Conservation (phyloP, 1,140 invertebrate genomes). For the Drosophila chauvacae region DNA sequence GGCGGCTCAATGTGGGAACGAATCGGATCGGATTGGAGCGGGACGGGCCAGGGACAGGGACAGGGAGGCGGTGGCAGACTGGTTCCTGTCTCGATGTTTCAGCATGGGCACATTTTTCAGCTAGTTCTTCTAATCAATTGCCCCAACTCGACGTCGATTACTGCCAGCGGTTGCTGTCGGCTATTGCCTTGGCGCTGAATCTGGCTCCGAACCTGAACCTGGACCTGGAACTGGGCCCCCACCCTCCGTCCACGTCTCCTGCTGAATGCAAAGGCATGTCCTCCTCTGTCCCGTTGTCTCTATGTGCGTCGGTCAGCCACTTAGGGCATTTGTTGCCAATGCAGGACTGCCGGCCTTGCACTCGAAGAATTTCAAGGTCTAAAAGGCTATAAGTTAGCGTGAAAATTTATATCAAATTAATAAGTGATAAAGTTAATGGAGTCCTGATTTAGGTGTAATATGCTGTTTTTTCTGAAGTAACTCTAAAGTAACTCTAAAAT, state of each 20-base stretch:
- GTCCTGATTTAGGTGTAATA: not conserved
- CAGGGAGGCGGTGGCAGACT: slow-evolving; percentile 2
- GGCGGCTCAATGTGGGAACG: slow-evolving; percentile 6
- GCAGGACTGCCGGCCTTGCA: slow-evolving; percentile 23
- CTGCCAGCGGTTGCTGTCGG: slow-evolving; percentile 50
- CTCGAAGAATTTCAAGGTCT: slow-evolving; percentile 6
- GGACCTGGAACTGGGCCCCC: not conserved
- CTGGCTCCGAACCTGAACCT: slow-evolving; percentile 19
- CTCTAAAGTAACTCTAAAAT: too few relatives aligned
- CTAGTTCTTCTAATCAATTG: slow-evolving; percentile 73
- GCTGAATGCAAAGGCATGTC: slow-evolving; percentile 12
- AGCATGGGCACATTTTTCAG: slow-evolving; percentile 54
- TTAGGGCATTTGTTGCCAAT: slow-evolving; percentile 71
- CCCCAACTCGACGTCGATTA: slow-evolving; percentile 60
- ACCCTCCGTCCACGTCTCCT: not conserved
- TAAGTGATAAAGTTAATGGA: not conserved
- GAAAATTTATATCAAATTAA: not conserved
- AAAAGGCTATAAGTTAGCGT: not conserved
- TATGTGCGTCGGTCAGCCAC: slow-evolving; percentile 44
- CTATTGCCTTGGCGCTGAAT: slow-evolving; percentile 17
- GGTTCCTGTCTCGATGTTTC: slow-evolving; percentile 40
- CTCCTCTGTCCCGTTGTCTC: slow-evolving; percentile 43
- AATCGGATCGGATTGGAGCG: slow-evolving; percentile 22
- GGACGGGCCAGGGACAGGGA: slow-evolving; percentile 1
- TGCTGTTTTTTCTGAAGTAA: not conserved